Conservation (phyloP, 1,140 invertebrate genomes). For the Aradophagus sp. region DNA sequence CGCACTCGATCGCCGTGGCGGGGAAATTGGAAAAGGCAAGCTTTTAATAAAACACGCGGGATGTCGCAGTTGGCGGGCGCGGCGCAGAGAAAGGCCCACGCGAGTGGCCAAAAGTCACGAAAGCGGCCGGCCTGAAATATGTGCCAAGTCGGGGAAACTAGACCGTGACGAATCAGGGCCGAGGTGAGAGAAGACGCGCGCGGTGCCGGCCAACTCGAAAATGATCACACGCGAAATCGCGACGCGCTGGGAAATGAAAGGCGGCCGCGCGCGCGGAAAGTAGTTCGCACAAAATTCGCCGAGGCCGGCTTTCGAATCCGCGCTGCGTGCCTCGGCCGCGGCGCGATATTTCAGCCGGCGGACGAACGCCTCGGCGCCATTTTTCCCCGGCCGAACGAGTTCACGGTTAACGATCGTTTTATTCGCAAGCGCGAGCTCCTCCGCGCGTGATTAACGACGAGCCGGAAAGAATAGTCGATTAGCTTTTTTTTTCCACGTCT, state of each 20-base stretch:
- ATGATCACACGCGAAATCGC: conserved; percentile 54
- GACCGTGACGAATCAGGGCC: conserved; percentile 66
- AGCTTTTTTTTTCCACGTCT: conserved; percentile 25
- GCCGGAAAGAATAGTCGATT: conserved; percentile 38
- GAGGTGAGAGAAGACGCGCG: conserved; percentile 56
- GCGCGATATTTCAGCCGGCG: conserved; percentile 36
- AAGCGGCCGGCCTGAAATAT: conserved; percentile 45
- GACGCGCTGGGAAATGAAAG: conserved; percentile 48
- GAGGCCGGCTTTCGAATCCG: conserved; percentile 52
- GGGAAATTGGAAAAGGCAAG: no score
- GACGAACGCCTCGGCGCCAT: conserved; percentile 8
- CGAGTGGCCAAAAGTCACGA: conserved; percentile 63
- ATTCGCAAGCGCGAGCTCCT: conserved; percentile 15
- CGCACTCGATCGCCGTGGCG: no score
- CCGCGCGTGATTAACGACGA: conserved; percentile 34
- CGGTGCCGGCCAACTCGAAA: conserved; percentile 52
- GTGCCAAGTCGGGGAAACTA: conserved; percentile 62
- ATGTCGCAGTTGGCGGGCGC: conserved; percentile 41
- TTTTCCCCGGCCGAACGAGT: conserved; percentile 26
- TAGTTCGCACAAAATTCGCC: conserved; percentile 48
- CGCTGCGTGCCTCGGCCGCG: conserved; percentile 25
- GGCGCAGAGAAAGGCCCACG: conserved; percentile 48
- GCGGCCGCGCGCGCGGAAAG: conserved; percentile 42
- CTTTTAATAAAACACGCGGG: no score
- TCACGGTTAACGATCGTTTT: conserved; percentile 38